Evolutionary conservation across 1,140 invertebrate species (phyloP), one percentile per base, ranked within the genome.

Genomic region (Calosoma granatense): DNA sequence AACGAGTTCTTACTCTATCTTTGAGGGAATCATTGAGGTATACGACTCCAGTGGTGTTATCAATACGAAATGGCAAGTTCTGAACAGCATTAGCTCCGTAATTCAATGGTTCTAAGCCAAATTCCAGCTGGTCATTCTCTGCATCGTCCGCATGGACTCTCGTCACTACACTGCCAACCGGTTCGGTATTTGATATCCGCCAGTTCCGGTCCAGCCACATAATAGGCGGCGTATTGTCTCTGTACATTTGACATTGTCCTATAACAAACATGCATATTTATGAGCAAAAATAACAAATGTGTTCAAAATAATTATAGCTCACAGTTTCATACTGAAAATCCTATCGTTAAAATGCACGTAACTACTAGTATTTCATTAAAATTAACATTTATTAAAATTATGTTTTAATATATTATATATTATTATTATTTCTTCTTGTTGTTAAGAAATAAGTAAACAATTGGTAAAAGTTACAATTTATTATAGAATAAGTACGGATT

Each of bases 11-110:
- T 73, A 87, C 86, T 67, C 78, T 76, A 56, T 78, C 83, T 62
- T 75, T 72, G 1, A 90, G 70, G 1, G 83, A 81, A 54, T 88
- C 80, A 55, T 87, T 85, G 9, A 88, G 72, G 63, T 78, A 82
- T 39, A 90, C 80, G 2, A 79, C 78, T 12, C 87, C 87, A 9
- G 80, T 85, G 2, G 74, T 70, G 26, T 78, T 77, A 67, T 90
- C 78, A 53, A 90, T 88, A 9, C 70, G 71, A 63, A 90, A 90
- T 12, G 81, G 85, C 26, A 81, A 71, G 12, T 75, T 69, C 12
- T 66, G 54, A 53, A 65, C 36, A 19, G 64, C 66, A 20, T 66
- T 60, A 56, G 70, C 61, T 22, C 66, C 63, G n/a, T 67, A 61
- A 58, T 68, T 60, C 1, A 72, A 65, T 1, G 74, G 75, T 65